phyloP scores from a whole-genome alignment of 2,888 invertebrate genomes.

The Diogma glabrata region DNA sequence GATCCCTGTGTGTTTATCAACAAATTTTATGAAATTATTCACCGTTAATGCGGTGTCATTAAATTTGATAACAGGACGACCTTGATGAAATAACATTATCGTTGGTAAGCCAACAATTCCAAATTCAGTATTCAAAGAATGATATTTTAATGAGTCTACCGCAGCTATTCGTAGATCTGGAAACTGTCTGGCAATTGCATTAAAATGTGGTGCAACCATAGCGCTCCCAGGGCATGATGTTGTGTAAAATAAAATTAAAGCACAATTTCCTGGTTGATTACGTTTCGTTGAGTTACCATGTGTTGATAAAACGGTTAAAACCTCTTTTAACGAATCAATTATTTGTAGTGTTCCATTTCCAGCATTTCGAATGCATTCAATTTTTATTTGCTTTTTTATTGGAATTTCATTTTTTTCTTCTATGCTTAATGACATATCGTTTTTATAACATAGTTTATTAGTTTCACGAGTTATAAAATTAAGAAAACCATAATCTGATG shows the following conservation, averaged over 20 bases:
- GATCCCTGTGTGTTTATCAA: constrained; percentile 63
- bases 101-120: constrained; percentile 87
- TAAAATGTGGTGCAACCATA: constrained; percentile 79
- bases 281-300: constrained; percentile 40
- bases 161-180: constrained; percentile 80
- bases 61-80: constrained; percentile 70
- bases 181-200: constrained; percentile 78
- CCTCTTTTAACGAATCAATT: constrained; percentile 30
- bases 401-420: constrained; percentile 17
- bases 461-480: constrained; percentile 26
- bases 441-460: constrained; percentile 23
- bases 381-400: constrained; percentile 24
- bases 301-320: constrained; percentile 29
- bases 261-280: constrained; percentile 53
- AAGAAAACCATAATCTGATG: constrained; percentile 27
- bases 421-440: constrained; percentile 25
- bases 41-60: constrained; percentile 72
- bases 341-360: constrained; percentile 25
- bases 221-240: constrained; percentile 85
- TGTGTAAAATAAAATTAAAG: constrained; percentile 79
- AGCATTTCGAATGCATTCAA: constrained; percentile 27
- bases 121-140: constrained; percentile 79
- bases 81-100: constrained; percentile 79
- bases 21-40: constrained; percentile 65
- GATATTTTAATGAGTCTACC: constrained; percentile 74